phyloP scores from a whole-genome alignment of 1,140 invertebrate species.

The Piezodorus guildinii region DNA sequence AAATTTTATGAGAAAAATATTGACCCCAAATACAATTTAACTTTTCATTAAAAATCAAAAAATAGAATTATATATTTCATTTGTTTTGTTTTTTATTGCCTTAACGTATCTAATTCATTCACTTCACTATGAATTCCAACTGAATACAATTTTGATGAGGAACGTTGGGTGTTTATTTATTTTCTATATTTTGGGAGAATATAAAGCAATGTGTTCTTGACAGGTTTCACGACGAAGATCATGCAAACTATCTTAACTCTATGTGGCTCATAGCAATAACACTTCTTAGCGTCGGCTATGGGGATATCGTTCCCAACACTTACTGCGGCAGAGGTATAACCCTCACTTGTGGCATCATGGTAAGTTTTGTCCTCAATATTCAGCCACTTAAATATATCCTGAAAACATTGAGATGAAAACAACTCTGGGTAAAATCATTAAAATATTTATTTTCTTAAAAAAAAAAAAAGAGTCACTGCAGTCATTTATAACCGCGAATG shows the following conservation, averaged over 20 bases:
- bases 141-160: not conserved
- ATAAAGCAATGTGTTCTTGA: slow-evolving; percentile 18
- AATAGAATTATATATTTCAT: too few species aligned
- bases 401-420: slow-evolving; percentile 9
- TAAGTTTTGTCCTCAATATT: slow-evolving; percentile 43
- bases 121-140: not conserved
- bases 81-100: too few species aligned
- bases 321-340: slow-evolving; percentile 86
- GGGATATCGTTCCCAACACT: slow-evolving; percentile 88
- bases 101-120: too few species aligned
- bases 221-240: slow-evolving; percentile 77
- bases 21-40: too few species aligned
- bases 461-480: slow-evolving; percentile 4
- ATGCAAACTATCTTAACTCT: slow-evolving; percentile 82
- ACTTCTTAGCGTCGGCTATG: slow-evolving; percentile 68
- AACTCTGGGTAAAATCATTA: too few species aligned
- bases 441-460: too few species aligned
- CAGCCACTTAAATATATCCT: not conserved
- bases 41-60: too few species aligned
- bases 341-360: slow-evolving; percentile 84
- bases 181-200: not conserved
- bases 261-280: slow-evolving; percentile 89
- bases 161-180: not conserved
- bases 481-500: slow-evolving; percentile 29
- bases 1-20: too few species aligned